phyloP scores from a whole-genome alignment of 2,113 vertebrate species.

The Isichthys henryi region DNA sequence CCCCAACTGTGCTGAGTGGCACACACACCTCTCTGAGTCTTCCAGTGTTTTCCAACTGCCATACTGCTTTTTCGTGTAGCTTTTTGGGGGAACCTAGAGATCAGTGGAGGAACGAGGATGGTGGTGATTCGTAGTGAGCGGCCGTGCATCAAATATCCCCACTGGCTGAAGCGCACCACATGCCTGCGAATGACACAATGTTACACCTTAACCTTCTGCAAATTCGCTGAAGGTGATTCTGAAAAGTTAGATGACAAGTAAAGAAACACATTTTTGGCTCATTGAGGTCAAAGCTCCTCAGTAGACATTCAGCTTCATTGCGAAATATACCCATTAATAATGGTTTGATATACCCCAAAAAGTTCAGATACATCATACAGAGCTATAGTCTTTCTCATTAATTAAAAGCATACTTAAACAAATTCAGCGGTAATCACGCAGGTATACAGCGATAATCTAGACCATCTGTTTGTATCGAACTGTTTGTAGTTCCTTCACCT shows the following conservation, averaged over 20 bases:
- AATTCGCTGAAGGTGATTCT: not conserved
- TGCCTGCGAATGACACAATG: not conserved
- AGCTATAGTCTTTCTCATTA: conserved; percentile 15
- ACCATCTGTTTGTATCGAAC: too few relatives aligned
- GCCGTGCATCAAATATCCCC: not conserved
- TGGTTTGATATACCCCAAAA: not conserved
- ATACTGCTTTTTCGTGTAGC: not conserved
- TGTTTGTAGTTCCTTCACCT: too few relatives aligned
- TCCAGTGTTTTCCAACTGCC: not conserved
- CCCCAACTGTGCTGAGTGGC: not conserved
- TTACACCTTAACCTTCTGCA: not conserved
- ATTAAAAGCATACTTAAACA: conserved; percentile 15
- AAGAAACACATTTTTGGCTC: not conserved
- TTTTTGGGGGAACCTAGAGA: not conserved
- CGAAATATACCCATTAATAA: not conserved
- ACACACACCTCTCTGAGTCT: too few relatives aligned
- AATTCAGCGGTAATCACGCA: not conserved
- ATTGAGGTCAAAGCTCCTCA: not conserved
- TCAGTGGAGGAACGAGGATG: not conserved
- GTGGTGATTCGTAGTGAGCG: too few relatives aligned
- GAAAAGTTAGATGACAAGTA: not conserved
- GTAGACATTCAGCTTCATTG: not conserved
- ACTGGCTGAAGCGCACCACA: not conserved
- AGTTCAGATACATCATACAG: not conserved
- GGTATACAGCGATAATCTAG: not conserved